Conservation (phyloP, 35 echinoderm and acorn worm genomes). For the Heliocidaris erythrogramma region DNA sequence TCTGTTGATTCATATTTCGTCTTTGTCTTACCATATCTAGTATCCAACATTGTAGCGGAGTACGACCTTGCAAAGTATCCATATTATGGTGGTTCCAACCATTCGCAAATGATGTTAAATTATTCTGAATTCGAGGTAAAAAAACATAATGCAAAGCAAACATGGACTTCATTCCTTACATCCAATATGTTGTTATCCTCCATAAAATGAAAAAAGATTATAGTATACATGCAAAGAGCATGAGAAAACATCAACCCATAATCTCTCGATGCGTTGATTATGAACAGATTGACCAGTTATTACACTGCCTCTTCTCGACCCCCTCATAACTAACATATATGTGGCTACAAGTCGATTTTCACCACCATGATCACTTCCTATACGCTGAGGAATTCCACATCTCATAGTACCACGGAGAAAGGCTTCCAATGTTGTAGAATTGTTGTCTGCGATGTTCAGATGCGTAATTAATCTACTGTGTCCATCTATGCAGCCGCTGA, state of each 20-base stretch:
- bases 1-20: background rate
- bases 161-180: slow-evolving; percentile 35
- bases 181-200: slow-evolving; percentile 39
- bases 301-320: slow-evolving; percentile 55
- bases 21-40: background rate
- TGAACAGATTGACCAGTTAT: slow-evolving; percentile 68
- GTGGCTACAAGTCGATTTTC: slow-evolving; percentile 67
- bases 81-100: slow-evolving; percentile 10
- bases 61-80: slow-evolving; percentile 10
- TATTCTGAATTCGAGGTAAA: background rate
- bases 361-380: slow-evolving; percentile 26
- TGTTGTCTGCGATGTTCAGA: slow-evolving; percentile 51
- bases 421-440: background rate
- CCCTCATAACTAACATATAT: slow-evolving; percentile 57
- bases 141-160: slow-evolving; percentile 40
- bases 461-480: slow-evolving; percentile 35
- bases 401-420: slow-evolving; percentile 48
- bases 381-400: background rate
- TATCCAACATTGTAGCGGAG: background rate
- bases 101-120: background rate
- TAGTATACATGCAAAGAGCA: slow-evolving; percentile 32
- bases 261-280: slow-evolving; percentile 65
- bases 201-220: slow-evolving; percentile 41
- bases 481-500: slow-evolving; percentile 55
- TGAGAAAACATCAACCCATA: slow-evolving; percentile 72